These are phyloP conservation scores for Eulemur macaco DNA, from an alignment of 2,113 vertebrate species.

Conservation along the genomic window DNA sequence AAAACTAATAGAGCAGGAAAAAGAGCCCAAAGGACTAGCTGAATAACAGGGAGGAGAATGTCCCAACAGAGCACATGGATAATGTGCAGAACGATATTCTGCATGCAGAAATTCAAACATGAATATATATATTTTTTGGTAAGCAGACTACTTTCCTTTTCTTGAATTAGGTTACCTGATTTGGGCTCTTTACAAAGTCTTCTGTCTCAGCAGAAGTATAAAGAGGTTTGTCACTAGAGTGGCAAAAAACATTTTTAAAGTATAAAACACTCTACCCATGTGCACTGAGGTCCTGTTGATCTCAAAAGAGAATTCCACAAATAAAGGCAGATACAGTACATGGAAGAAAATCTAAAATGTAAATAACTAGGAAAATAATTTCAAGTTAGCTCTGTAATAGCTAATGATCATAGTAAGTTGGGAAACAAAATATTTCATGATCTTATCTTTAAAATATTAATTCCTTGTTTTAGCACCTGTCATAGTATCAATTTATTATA, in stretches of 20 bases:
- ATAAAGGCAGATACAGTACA: constrained; percentile 49
- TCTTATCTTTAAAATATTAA: constrained; percentile 40
- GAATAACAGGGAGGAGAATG: background rate
- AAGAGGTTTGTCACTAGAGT: constrained; percentile 29
- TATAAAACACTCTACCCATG: constrained; percentile 41
- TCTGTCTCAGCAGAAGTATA: constrained; percentile 65
- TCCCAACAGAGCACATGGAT: constrained; percentile 46
- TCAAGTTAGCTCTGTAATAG: constrained; percentile 35
- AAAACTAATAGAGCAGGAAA: background rate
- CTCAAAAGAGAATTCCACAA: constrained; percentile 52
- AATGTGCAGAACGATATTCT: constrained; percentile 7
- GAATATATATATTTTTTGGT: background rate
- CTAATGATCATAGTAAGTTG: constrained; percentile 29
- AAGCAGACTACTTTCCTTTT: background rate
- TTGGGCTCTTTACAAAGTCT: constrained; percentile 32
- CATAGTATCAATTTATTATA: background rate
- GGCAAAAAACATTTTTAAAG: constrained; percentile 40
- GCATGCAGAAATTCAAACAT: constrained; percentile 21
- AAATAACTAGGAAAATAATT: constrained; percentile 41
- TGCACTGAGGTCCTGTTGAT: constrained; percentile 34
- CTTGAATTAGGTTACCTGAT: background rate
- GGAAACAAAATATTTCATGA: background rate
- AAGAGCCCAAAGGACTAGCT: background rate
- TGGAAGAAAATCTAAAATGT: constrained; percentile 40
- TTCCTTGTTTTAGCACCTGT: background rate